Evolutionary conservation across 2,113 vertebrate species (phyloP).

Genomic region (Erpornis zantholeuca): DNA sequence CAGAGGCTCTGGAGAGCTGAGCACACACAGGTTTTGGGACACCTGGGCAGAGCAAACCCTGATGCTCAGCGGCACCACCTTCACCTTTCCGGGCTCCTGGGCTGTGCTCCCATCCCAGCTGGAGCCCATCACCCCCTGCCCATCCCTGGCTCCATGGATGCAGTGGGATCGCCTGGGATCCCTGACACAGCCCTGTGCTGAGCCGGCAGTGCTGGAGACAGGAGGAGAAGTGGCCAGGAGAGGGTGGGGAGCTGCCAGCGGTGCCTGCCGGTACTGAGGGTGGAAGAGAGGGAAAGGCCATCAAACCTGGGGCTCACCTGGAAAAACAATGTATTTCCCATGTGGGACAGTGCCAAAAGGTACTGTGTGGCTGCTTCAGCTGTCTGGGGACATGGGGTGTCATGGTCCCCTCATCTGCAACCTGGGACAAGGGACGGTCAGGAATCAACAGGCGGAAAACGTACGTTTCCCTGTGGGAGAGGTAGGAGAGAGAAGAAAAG

Average conservation of each 20-base stretch:
- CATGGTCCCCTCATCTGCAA: background rate
- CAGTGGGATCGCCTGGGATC: background rate
- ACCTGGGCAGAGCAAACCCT: background rate
- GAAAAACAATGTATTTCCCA: background rate
- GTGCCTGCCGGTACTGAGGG: background rate
- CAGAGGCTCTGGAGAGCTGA: background rate
- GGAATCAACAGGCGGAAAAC: background rate
- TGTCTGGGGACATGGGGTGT: background rate
- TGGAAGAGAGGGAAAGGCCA: background rate
- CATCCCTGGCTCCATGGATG: background rate
- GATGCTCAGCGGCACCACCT: accelerated
- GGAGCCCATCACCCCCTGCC: background rate
- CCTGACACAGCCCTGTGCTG: background rate
- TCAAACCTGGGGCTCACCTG: background rate
- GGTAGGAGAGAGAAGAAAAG: background rate
- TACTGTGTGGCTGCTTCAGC: background rate
- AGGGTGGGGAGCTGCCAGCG: background rate
- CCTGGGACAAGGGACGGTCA: background rate
- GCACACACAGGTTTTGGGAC: accelerated
- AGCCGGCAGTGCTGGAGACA: background rate
- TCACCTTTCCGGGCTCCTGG: background rate
- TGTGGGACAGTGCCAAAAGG: background rate
- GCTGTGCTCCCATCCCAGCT: background rate
- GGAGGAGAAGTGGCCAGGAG: background rate
- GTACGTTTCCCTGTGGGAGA: background rate